Percentiles rank a stretch among this genome's conserved stretches.
phyloP scores from a whole-genome alignment of 2,888 invertebrate species.

The Amiota mariae region DNA sequence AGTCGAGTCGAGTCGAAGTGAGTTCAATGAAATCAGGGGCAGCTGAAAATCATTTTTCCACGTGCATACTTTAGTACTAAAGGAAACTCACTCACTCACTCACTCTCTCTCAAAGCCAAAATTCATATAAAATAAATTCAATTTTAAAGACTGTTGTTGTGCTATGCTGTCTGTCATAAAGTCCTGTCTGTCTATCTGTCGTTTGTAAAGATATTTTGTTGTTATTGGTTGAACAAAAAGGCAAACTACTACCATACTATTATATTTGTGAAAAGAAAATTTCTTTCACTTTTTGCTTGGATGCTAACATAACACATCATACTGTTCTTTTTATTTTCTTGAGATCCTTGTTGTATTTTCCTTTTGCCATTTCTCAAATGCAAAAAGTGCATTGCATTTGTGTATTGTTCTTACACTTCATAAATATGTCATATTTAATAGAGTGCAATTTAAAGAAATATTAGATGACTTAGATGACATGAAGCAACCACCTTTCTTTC shows the following conservation, averaged over 20 bases:
- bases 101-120: background rate
- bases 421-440: slow-evolving; percentile 70
- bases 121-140: slow-evolving; percentile 33
- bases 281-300: slow-evolving; percentile 29
- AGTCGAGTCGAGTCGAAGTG: slow-evolving; percentile 44
- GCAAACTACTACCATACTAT: background rate
- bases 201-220: too few relatives aligned
- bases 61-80: too few relatives aligned
- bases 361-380: slow-evolving; percentile 39
- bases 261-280: slow-evolving; percentile 10
- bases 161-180: slow-evolving; percentile 10
- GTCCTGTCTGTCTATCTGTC: background rate
- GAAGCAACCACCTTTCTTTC: slow-evolving; percentile 48
- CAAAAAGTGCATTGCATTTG: slow-evolving; percentile 21
- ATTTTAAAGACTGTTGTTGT: slow-evolving; percentile 26
- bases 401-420: slow-evolving; percentile 64
- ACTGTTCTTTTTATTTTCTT: background rate
- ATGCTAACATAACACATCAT: background rate
- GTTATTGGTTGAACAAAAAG: background rate
- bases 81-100: too few relatives aligned
- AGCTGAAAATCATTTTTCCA: background rate
- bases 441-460: slow-evolving; percentile 51
- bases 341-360: slow-evolving; percentile 47
- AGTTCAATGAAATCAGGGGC: slow-evolving; percentile 2
- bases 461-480: slow-evolving; percentile 38